A percentile compares a stretch with the other conserved stretches of the same genome.
phyloP scores from a whole-genome alignment of 2,888 invertebrate species.

The Ormyrus nitidulus region DNA sequence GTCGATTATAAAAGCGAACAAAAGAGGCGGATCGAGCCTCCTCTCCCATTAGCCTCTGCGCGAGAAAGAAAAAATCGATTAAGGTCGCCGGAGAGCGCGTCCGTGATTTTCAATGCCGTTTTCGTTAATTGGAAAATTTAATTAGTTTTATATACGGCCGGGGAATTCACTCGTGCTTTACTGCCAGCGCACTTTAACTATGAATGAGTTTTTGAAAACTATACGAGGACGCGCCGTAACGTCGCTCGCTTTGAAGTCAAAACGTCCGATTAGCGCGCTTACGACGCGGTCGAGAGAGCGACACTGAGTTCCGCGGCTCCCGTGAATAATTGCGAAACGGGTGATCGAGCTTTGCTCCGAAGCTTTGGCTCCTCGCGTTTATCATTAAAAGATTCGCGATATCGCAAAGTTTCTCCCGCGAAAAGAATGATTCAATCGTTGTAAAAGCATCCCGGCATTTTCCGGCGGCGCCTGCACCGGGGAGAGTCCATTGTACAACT shows the following conservation, averaged over 20 bases:
- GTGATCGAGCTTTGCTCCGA: neutral
- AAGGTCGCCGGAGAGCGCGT: neutral
- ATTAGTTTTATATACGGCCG: neutral
- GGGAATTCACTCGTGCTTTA: too few relatives aligned
- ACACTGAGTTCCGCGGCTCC: too few relatives aligned
- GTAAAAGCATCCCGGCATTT: neutral
- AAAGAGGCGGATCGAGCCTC: neutral
- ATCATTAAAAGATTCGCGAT: neutral
- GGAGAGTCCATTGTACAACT: too few relatives aligned
- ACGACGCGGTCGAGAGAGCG: too few relatives aligned
- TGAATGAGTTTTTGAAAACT: too few relatives aligned
- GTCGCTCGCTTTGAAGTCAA: too few relatives aligned
- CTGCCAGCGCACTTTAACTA: too few relatives aligned
- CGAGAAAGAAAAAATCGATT: slow-evolving; percentile 26
- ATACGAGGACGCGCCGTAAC: too few relatives aligned
- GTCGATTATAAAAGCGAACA: slow-evolving; percentile 35
- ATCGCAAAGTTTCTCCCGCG: neutral
- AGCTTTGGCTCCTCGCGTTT: neutral
- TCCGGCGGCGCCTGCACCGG: neutral
- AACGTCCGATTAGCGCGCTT: too few relatives aligned
- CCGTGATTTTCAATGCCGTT: slow-evolving; percentile 24
- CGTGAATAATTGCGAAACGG: too few relatives aligned
- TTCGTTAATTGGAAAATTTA: slow-evolving; percentile 6
- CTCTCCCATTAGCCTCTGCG: neutral
- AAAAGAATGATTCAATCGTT: slow-evolving; percentile 9